Percentiles rank a stretch among this genome's conserved stretches.
Conservation (phyloP, 1,140 invertebrate genomes). For the Papilio polyxenes region DNA sequence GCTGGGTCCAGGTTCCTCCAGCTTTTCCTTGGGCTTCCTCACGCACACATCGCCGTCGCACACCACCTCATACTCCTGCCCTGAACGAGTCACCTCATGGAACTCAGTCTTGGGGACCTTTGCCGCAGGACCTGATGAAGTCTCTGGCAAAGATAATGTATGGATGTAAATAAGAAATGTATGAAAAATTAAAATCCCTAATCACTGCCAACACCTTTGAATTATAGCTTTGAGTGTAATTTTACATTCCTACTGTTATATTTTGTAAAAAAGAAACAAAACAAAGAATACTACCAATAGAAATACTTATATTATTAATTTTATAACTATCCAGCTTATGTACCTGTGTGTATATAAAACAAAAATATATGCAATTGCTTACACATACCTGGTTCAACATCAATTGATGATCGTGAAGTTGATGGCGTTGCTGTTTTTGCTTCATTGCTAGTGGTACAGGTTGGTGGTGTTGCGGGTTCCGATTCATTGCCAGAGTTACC, state of each 20-base stretch:
- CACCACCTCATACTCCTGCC: conserved; percentile 65
- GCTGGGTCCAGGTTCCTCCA: conserved; percentile 57
- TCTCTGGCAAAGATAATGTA: conserved; percentile 41
- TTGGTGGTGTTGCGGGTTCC: conserved; percentile 17
- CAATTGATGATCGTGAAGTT: not conserved
- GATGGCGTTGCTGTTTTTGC: conserved; percentile 15
- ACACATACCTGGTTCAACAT: conserved; percentile 12
- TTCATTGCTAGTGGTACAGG: not conserved
- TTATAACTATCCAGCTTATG: too few relatives aligned
- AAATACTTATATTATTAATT: too few relatives aligned
- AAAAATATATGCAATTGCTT: conserved; percentile 7
- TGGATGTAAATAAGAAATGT: not conserved
- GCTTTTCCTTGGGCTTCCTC: conserved; percentile 52
- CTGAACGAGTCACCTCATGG: conserved; percentile 46
- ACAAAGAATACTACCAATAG: too few relatives aligned
- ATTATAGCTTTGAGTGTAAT: too few relatives aligned
- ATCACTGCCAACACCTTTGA: too few relatives aligned
- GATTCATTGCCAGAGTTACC: conserved; percentile 29
- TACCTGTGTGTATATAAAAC: too few relatives aligned
- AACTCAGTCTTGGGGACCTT: conserved; percentile 59
- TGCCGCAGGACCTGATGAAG: conserved; percentile 48
- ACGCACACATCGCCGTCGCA: conserved; percentile 77
- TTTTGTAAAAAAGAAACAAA: too few relatives aligned
- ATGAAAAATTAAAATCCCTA: too few relatives aligned
- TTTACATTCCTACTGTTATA: too few relatives aligned